Conservation (phyloP, 2,888 invertebrate genomes). For the Epistrophe grossulariae region DNA sequence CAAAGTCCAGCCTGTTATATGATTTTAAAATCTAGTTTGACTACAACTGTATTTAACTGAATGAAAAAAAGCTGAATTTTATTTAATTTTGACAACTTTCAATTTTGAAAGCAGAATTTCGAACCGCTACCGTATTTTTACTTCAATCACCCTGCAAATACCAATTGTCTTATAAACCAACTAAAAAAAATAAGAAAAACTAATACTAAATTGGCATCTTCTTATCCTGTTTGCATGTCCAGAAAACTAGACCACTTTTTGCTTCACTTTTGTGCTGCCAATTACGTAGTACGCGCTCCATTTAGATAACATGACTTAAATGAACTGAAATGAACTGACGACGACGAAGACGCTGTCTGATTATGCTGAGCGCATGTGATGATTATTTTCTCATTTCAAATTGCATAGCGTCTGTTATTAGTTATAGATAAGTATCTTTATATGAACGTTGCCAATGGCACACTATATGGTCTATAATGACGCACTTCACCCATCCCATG, state of each 20-base stretch:
- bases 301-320: conserved; percentile 68
- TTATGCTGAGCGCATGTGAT: conserved; percentile 10
- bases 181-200: conserved; percentile 31
- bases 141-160: too few relatives aligned
- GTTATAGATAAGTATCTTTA: conserved; percentile 39
- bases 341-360: not conserved
- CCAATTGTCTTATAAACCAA: not conserved
- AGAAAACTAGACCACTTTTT: conserved; percentile 13
- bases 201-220: conserved; percentile 39
- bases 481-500: conserved; percentile 24
- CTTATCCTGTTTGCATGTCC: conserved; percentile 25
- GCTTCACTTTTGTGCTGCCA: conserved; percentile 16
- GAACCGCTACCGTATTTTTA: too few relatives aligned
- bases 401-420: conserved; percentile 37
- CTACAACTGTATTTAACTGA: too few relatives aligned
- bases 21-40: too few relatives aligned
- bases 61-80: too few relatives aligned
- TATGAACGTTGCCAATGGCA: conserved; percentile 29
- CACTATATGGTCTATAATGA: conserved; percentile 31
- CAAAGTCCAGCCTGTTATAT: too few relatives aligned
- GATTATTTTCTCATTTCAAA: conserved; percentile 40
- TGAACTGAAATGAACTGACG: conserved; percentile 33
- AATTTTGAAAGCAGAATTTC: too few relatives aligned
- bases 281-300: conserved; percentile 63
- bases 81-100: too few relatives aligned